phyloP scores from a whole-genome alignment of 1,140 invertebrate species.

The Mercenaria mercenaria region DNA sequence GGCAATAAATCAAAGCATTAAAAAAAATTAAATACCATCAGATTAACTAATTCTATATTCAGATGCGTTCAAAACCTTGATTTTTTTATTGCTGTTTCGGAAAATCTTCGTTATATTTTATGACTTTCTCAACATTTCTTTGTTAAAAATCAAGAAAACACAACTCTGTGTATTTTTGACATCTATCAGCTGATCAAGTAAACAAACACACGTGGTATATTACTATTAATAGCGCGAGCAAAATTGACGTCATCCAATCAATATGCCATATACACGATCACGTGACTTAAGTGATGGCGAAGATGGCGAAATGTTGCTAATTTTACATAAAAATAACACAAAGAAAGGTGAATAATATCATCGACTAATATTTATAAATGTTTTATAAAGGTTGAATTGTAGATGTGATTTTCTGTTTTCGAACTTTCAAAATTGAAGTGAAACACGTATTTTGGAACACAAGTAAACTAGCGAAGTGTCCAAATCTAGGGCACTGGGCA shows the following conservation, averaged over 20 bases:
- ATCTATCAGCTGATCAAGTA: constrained; percentile 60
- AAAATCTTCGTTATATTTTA: constrained; percentile 2
- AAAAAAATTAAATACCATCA: too few relatives aligned
- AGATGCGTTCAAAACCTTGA: too few relatives aligned
- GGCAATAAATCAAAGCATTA: too few relatives aligned
- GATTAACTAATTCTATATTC: too few relatives aligned
- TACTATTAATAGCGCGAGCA: constrained; percentile 11
- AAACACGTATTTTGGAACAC: too few relatives aligned
- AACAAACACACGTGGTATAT: constrained; percentile 52
- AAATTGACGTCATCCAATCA: constrained; percentile 65
- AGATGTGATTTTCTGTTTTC: too few relatives aligned
- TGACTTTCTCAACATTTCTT: constrained; percentile 7
- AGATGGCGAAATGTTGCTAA: constrained; percentile 36
- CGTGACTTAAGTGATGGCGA: constrained; percentile 37
- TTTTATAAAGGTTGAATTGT: too few relatives aligned
- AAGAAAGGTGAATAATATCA: not conserved
- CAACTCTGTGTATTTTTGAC: constrained; percentile 19
- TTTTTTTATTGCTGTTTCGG: too few relatives aligned
- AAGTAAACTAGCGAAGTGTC: too few relatives aligned
- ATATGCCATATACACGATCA: constrained; percentile 21
- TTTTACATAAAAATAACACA: not conserved
- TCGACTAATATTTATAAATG: too few relatives aligned
- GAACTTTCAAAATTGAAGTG: too few relatives aligned
- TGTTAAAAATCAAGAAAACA: constrained; percentile 18
- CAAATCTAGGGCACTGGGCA: too few relatives aligned